Evolutionary conservation across 2,888 invertebrate species (phyloP), one percentile per base, ranked within the genome.

Genomic region (Ditula angustiorana): DNA sequence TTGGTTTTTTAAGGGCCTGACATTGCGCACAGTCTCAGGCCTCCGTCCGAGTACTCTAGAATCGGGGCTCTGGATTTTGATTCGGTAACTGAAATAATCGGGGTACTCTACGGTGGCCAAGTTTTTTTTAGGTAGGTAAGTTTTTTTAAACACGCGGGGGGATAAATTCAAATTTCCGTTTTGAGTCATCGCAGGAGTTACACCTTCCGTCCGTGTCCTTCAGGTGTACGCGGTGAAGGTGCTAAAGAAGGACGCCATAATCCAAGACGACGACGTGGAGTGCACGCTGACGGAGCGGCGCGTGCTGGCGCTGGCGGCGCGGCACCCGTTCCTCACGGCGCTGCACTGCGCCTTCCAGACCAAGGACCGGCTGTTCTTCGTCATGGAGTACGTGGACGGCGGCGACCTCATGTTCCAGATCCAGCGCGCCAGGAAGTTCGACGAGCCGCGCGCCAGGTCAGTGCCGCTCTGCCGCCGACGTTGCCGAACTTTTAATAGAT

Each of bases 381-480:
- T 99, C 72, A 99, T 99, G 99, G 99, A 99, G 93, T 99, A 99
- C 90, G 99, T 99, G 59, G 85, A 99, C 90, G 99, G 99, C 74
- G 99, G 99, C 75, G 99, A 98, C 93, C 94, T 99, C 78, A 99
- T 99, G 99, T 99, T 99, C 94, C 99, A 99, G 95, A 99, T 99
- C 76, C 99, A 99, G 93, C 95, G 98, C 81, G 98, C 99, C 68
- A 94, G 99, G 69, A 99, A 99, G 93, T 99, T 99, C 92, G 99
- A 99, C 88, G 99, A 99, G 89, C 96, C 97, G 0, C 94, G 97
- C 1, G 99, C 99, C 16, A 95, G 97, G 83, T 98, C 35, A n/a
- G 62, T 60, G 23, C 47, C n/a, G n/a, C n/a, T n/a, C n/a, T n/a
- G n/a, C n/a, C n/a, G n/a, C n/a, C n/a, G n/a, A n/a, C n/a, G n/a